phyloP scores from a whole-genome alignment of 2,113 vertebrate species.

The Peucedramus taeniatus region DNA sequence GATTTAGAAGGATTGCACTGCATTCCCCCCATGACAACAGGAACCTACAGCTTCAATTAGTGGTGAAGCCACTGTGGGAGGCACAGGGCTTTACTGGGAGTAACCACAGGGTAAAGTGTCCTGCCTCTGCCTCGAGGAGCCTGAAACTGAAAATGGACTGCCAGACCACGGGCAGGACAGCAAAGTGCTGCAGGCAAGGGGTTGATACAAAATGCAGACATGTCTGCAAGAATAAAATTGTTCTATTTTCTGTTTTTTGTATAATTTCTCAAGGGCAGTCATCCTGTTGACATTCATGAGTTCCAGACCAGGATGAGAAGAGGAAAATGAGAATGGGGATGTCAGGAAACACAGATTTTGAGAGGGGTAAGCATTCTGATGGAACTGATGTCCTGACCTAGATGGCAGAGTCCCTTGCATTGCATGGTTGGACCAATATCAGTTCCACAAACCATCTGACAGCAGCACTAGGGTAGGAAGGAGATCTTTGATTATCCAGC shows the following conservation, averaged over 20 bases:
- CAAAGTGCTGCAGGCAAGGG: background rate
- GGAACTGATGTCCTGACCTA: background rate
- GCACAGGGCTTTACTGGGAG: background rate
- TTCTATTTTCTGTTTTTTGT: background rate
- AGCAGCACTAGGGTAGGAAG: background rate
- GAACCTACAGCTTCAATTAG: background rate
- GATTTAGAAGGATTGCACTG: background rate
- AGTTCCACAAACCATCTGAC: background rate
- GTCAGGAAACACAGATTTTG: background rate
- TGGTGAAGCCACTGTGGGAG: background rate
- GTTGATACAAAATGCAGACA: too few species aligned
- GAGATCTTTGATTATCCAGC: background rate
- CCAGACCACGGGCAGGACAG: background rate
- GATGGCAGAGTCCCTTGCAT: background rate
- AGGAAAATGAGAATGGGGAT: background rate
- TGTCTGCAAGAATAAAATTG: background rate
- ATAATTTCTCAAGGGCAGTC: background rate
- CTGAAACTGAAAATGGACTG: background rate
- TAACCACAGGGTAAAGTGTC: background rate
- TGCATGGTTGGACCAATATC: background rate
- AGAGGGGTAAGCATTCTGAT: background rate
- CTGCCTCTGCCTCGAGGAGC: background rate
- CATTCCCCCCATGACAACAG: background rate
- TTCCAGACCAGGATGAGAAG: background rate
- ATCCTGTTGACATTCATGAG: background rate